Base-by-base conservation (phyloP, 2,888 invertebrate genomes). In the Sturmia bella region DNA sequence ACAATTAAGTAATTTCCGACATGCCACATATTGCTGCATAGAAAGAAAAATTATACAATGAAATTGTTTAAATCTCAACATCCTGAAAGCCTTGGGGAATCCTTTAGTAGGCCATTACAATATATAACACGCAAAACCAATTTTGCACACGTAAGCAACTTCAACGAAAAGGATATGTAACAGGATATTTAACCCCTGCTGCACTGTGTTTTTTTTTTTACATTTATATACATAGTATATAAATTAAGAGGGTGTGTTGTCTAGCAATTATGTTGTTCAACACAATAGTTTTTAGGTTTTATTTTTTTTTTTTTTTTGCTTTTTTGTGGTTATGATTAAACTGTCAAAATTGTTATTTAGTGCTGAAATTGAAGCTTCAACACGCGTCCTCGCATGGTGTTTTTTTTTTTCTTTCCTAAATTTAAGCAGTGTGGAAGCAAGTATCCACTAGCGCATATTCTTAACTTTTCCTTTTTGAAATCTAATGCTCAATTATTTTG, bases 311-410 rank as follows among this genome's bases (percentile, higher is more conserved):
- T 6, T 3, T 27, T 27, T 32, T 3, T 32, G 32, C 9, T 52
- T 56, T 83, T 85, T 86, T 52, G 87, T 84, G 86, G 87, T 85
- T 85, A 79, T 86, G 88, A 89, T 76, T 89, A 87, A 88, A 85
- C 87, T 85, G 87, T 86, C 87, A 87, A 87, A 88, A 88, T 88
- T 87, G 86, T 80, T 61, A 79, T 77, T 59, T 80, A 72, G 72
- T 76, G 66, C 70, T 78, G 80, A 83, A 84, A 84, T 70, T 77
- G 63, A 72, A 83, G 80, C 75, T 68, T 45, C 59, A 82, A 76
- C 85, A 85, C 85, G 84, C 84, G 85, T 68, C 68, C 24, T 24
- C 43, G 45, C 32, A 72, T 45, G 27, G 50, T 15, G 12, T 24
- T 32, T 45, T n/a, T n/a, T n/a, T n/a, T n/a, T n/a, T n/a, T n/a